Base-by-base conservation (phyloP, 2,888 invertebrate species). In the Mesorhabditis spiculigera region DNA sequence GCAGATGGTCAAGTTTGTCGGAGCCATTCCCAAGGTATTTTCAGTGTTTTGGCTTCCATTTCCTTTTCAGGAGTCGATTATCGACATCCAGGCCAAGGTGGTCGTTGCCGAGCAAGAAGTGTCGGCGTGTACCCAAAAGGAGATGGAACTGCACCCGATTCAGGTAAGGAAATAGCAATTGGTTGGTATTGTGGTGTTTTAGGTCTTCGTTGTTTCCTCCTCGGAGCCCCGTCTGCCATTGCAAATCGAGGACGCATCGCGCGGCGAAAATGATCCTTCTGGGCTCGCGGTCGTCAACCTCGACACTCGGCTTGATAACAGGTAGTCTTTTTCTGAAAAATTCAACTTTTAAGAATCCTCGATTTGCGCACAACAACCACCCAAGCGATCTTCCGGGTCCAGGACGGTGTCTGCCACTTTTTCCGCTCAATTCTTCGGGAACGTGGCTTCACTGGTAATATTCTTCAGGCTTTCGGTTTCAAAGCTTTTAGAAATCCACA, bases 331-430 rank as follows among this genome's bases (percentile, higher is more conserved):
- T 65, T 65, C 42, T 45, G 41, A 71, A 13, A 50, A 50, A 58
- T 67, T n/a, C 28, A 16, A 41, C 10, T 16, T 5, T 81, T 68
- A 65, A 84, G 84, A 67, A 90, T 95, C 41, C 87, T 96, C 68
- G 96, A 96, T 86, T 89, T 98, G 63, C 90, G 98, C 72, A 99
- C 98, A 0, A 92, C 94, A 4, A 94, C 97, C 8, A 97, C 95
- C 89, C 97, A 97, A 88, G 96, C 96, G 4, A 95, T 99, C 83
- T 99, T 93, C 84, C 80, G 93, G 5, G 77, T 86, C 28, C 95
- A 96, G 87, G 93, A 93, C 0, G 96, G 92, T 0, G 93, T 97
- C 5, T 95, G 95, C 86, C 90, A 91, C 81, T 89, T 95, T 1
- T 99, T 98, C 88, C 90, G 98, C 63, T 93, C 95, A 75, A 90